Evolutionary conservation across 2,113 vertebrate genomes (phyloP).

Genomic region (Ophthalmolycus amberensis): DNA sequence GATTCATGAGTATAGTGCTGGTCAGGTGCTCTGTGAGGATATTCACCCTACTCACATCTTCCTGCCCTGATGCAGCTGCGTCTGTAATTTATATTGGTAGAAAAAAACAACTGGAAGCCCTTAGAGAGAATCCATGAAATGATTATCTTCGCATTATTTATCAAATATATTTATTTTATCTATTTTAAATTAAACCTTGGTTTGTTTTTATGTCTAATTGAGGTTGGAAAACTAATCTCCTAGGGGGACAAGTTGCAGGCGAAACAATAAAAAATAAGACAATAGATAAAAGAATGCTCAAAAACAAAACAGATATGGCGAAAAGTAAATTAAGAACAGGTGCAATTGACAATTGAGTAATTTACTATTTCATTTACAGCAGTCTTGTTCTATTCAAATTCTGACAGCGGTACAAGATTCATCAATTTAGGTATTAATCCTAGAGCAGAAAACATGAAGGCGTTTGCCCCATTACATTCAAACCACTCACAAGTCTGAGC

Average conservation of each 20-base stretch:
- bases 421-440: neutral
- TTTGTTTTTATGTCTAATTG: neutral
- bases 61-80: neutral
- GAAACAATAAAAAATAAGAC: neutral
- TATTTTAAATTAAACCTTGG: neutral
- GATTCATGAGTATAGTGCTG: no score
- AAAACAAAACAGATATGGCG: neutral
- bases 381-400: neutral
- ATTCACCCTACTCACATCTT: neutral
- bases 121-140: neutral
- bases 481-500: neutral
- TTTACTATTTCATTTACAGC: neutral
- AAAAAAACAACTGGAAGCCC: neutral
- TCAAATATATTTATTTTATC: neutral
- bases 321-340: no score
- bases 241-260: neutral
- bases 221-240: neutral
- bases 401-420: neutral
- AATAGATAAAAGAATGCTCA: neutral
- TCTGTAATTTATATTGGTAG: neutral
- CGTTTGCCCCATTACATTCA: neutral
- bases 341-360: neutral
- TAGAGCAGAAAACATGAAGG: neutral
- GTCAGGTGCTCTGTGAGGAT: neutral
- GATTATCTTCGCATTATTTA: neutral